Evolutionary conservation across 1,140 invertebrate genomes (phyloP).

Genomic region (Pogonus chalceus): DNA sequence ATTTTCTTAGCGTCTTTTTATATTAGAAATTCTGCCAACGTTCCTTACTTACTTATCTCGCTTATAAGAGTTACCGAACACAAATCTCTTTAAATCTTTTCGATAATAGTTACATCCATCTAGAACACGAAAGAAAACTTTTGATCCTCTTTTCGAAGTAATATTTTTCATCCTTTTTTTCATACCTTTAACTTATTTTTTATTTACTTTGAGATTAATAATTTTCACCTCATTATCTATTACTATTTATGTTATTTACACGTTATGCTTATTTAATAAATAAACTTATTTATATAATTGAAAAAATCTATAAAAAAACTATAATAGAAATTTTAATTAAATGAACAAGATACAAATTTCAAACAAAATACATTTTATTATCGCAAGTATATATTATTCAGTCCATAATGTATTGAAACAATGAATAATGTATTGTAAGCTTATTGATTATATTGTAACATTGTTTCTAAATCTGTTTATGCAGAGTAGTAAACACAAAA

Average conservation of each 20-base stretch:
- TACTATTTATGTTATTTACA: background rate
- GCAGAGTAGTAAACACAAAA: no score
- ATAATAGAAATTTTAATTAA: no score
- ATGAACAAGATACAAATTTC: background rate
- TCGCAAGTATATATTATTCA: no score
- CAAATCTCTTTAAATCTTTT: background rate
- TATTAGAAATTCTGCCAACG: background rate
- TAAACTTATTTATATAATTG: background rate
- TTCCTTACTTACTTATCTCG: background rate
- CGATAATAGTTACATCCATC: background rate
- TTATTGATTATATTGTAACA: no score
- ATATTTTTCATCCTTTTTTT: no score
- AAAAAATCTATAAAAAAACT: no score
- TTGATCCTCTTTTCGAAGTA: no score
- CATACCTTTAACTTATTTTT: background rate
- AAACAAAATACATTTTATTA: background rate
- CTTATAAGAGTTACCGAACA: background rate
- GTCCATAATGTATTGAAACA: no score
- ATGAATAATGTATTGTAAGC: no score
- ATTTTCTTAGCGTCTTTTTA: no score
- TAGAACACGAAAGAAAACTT: no score
- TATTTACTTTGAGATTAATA: background rate
- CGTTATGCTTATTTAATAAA: background rate
- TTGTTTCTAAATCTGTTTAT: no score
- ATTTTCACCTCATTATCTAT: background rate